Percentiles rank a stretch among this genome's conserved stretches.
These are phyloP conservation scores for Fringilla coelebs DNA, from an alignment of 2,797 vertebrate genomes.

Conservation along the genomic window DNA sequence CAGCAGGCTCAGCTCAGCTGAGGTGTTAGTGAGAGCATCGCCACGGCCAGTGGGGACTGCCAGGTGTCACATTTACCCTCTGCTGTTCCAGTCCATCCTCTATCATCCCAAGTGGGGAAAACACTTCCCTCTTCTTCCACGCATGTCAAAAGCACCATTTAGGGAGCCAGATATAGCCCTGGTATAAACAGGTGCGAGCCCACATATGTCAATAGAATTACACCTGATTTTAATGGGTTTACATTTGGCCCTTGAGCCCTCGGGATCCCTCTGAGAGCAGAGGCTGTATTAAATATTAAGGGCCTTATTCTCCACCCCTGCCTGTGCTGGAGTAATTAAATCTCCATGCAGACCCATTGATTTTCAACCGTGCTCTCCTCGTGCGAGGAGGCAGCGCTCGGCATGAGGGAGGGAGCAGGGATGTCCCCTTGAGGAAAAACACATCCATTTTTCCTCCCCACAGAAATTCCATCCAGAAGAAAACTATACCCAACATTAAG, in stretches of 20 bases:
- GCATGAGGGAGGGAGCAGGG: background rate
- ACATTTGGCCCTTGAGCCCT: slow-evolving; percentile 45
- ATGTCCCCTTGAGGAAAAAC: background rate
- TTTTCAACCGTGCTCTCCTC: background rate
- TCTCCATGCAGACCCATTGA: slow-evolving; percentile 30
- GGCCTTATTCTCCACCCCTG: slow-evolving; percentile 45
- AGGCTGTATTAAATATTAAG: slow-evolving; percentile 64
- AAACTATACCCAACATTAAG: background rate
- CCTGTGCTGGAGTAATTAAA: slow-evolving; percentile 26
- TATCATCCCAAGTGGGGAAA: background rate
- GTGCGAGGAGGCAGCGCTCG: background rate
- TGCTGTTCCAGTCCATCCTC: background rate
- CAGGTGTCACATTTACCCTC: slow-evolving; percentile 5
- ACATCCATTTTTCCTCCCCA: background rate
- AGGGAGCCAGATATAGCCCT: background rate
- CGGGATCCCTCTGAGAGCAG: slow-evolving; percentile 21
- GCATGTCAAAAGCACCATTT: slow-evolving; percentile 1
- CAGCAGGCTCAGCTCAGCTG: background rate
- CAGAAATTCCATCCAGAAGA: background rate
- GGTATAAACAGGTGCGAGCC: slow-evolving; percentile 25
- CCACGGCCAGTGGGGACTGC: background rate
- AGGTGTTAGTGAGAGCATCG: background rate
- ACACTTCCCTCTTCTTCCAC: background rate
- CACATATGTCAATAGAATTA: slow-evolving; percentile 42
- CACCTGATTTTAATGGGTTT: slow-evolving; percentile 50